Conservation (phyloP, 2,888 invertebrate species). For the Blastobasis lacticolella region DNA sequence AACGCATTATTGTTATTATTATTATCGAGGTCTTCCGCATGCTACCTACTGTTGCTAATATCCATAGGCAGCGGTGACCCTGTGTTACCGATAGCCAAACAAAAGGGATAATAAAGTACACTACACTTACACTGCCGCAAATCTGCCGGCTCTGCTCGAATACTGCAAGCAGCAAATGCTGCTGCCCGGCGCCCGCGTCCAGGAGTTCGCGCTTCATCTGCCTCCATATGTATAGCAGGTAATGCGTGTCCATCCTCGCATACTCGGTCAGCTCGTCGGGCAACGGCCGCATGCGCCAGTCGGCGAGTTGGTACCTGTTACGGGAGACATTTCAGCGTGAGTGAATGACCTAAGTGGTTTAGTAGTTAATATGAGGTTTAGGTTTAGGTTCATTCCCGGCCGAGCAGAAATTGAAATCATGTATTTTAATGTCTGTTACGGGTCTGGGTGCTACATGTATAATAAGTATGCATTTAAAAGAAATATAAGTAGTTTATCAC, state of each 20-base stretch:
- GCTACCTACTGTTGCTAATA: not conserved
- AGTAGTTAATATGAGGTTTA: too few species aligned
- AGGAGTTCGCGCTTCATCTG: slow-evolving; percentile 83
- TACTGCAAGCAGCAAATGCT: slow-evolving; percentile 79
- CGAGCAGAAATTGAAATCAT: too few species aligned
- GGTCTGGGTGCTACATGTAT: too few species aligned
- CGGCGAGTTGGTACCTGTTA: slow-evolving; percentile 84
- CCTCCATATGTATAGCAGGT: slow-evolving; percentile 91
- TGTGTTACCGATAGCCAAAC: too few species aligned
- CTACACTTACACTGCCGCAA: slow-evolving; percentile 61
- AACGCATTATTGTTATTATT: not conserved
- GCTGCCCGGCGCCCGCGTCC: slow-evolving; percentile 55
- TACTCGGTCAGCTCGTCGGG: slow-evolving; percentile 87
- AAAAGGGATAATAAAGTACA: too few species aligned
- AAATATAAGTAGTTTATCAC: too few species aligned
- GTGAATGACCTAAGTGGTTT: too few species aligned
- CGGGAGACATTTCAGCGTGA: not conserved
- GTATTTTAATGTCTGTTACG: too few species aligned
- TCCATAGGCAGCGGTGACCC: not conserved
- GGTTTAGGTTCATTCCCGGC: too few species aligned
- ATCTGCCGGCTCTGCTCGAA: slow-evolving; percentile 83
- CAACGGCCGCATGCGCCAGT: slow-evolving; percentile 94
- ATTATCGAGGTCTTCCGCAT: not conserved
- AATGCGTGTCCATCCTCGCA: slow-evolving; percentile 96
- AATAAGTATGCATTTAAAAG: too few species aligned